phyloP scores from a whole-genome alignment of 1,140 invertebrate genomes.

The Acromyrmex heyeri region DNA sequence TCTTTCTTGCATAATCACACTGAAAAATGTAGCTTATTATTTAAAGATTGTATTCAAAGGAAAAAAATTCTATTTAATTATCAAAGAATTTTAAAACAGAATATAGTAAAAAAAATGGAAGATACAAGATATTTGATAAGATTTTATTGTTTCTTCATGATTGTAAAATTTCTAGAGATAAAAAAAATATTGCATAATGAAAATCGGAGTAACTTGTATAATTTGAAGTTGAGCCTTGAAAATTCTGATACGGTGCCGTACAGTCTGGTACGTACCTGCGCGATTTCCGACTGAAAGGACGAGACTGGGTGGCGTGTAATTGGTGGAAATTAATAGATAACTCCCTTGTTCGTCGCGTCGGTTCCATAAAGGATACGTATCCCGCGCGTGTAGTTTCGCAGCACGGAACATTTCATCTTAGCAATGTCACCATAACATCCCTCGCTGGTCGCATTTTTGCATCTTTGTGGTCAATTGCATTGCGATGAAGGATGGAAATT shows the following conservation, averaged over 20 bases:
- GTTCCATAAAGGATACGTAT: neutral
- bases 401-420: constrained; percentile 63
- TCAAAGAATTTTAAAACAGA: neutral
- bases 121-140: neutral
- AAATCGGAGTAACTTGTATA: neutral
- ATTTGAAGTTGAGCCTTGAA: neutral
- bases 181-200: neutral
- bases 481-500: neutral
- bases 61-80: neutral
- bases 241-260: constrained; percentile 1
- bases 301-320: constrained; percentile 57
- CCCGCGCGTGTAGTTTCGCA: constrained; percentile 16
- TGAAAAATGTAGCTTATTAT: neutral
- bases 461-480: constrained; percentile 51
- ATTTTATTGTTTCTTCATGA: neutral
- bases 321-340: constrained; percentile 68
- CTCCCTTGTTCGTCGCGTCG: constrained; percentile 23
- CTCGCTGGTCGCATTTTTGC: constrained; percentile 49
- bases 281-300: constrained; percentile 41
- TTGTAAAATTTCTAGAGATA: neutral
- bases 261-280: neutral
- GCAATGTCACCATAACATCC: constrained; percentile 45
- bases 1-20: neutral
- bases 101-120: neutral
- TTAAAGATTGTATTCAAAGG: neutral